These are phyloP conservation scores for Alcedo quadribrachys DNA, from an alignment of 2,797 vertebrate species.

Conservation along the genomic window DNA sequence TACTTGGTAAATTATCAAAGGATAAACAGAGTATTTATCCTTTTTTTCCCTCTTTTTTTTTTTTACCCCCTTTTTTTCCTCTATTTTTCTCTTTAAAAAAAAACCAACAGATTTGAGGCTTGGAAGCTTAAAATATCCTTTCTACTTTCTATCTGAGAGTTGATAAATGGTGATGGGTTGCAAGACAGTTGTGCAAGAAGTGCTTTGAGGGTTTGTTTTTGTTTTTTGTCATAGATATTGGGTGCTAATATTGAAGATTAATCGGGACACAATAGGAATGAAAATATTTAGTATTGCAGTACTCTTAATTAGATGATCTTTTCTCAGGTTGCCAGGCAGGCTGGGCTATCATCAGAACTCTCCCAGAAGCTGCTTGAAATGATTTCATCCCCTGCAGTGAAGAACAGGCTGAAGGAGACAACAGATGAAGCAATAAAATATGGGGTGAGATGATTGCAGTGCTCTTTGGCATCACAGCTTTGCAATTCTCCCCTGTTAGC, in stretches of 20 bases:
- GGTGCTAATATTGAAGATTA: background rate
- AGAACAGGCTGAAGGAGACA: constrained; percentile 82
- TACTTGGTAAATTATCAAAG: background rate
- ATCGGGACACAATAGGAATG: background rate
- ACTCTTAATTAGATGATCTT: background rate
- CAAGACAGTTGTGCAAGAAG: background rate
- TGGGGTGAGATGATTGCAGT: constrained; percentile 77
- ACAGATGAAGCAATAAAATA: constrained; percentile 83
- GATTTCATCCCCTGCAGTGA: constrained; percentile 79
- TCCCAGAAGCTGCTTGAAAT: constrained; percentile 77
- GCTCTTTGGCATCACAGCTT: background rate
- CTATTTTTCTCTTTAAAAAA: too few relatives aligned
- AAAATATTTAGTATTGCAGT: background rate
- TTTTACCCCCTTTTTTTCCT: too few relatives aligned
- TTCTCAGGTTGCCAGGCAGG: constrained; percentile 83
- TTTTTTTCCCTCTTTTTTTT: too few relatives aligned
- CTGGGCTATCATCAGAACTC: constrained; percentile 81
- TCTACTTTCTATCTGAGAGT: background rate
- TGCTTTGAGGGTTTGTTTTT: background rate
- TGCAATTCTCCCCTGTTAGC: background rate
- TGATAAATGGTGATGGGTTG: background rate
- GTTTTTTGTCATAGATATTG: background rate
- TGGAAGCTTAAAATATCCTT: background rate
- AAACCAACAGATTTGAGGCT: background rate
- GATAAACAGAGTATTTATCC: background rate